Conservation (phyloP, 2,113 vertebrate species). For the Lepidothrix coronata region DNA sequence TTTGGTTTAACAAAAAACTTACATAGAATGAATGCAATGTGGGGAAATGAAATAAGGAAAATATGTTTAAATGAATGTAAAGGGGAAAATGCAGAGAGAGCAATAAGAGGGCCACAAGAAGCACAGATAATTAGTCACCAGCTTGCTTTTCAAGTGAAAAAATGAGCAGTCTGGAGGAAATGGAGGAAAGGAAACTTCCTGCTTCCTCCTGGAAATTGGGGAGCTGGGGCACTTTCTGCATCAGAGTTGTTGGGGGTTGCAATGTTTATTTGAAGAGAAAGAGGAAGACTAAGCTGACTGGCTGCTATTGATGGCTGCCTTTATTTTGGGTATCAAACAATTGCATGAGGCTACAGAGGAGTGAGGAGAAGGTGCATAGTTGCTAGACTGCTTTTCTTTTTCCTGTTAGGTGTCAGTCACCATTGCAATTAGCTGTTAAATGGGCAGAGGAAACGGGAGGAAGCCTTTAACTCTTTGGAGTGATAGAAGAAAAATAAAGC, state of each 20-base stretch:
- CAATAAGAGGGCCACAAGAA: not conserved
- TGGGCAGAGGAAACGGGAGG: not conserved
- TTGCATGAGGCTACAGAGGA: not conserved
- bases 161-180: not conserved
- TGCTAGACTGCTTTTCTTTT: not conserved
- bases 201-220: not conserved
- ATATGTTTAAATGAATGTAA: not conserved
- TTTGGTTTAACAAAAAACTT: not conserved
- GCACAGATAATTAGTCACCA: not conserved
- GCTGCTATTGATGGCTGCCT: not conserved
- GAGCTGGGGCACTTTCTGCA: not conserved
- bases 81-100: not conserved
- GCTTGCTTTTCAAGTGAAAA: not conserved
- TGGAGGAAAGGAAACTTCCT: not conserved
- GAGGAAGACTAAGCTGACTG: not conserved
- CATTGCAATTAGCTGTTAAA: not conserved
- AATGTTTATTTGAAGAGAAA: not conserved
- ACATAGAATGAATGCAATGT: not conserved
- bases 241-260: not conserved
- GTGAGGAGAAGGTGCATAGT: not conserved
- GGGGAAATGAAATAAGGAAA: not conserved
- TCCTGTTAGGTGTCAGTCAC: not conserved
- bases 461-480: not conserved
- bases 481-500: not conserved
- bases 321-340: not conserved